phyloP scores from a whole-genome alignment of 1,140 invertebrate species.

The Achroia grisella region DNA sequence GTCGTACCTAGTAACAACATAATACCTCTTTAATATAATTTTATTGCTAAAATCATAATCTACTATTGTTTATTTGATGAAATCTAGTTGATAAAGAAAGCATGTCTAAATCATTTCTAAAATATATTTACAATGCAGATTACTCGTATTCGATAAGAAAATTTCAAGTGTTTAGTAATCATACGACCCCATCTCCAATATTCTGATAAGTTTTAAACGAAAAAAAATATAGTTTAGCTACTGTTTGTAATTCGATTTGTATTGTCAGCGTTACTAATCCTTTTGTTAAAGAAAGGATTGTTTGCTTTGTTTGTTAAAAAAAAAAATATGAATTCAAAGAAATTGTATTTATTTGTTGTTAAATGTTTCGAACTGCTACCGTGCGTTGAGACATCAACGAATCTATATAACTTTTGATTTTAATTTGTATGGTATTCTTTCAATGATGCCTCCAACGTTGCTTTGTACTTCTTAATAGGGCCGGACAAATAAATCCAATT shows the following conservation, averaged over 20 bases:
- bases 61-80: background rate
- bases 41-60: background rate
- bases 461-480: slow-evolving; percentile 39
- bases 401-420: slow-evolving; percentile 3
- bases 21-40: background rate
- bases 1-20: background rate
- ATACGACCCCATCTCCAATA: slow-evolving; percentile 26
- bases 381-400: background rate
- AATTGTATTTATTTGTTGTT: slow-evolving; percentile 3
- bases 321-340: slow-evolving; percentile 8
- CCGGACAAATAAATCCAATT: slow-evolving; percentile 68
- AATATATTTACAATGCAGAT: slow-evolving; percentile 34
- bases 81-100: background rate
- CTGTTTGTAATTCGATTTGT: slow-evolving; percentile 57
- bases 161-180: slow-evolving; percentile 35
- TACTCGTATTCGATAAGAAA: slow-evolving; percentile 34
- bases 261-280: slow-evolving; percentile 46
- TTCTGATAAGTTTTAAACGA: slow-evolving; percentile 30
- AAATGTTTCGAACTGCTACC: background rate
- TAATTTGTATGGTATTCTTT: slow-evolving; percentile 7
- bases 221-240: slow-evolving; percentile 32
- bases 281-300: slow-evolving; percentile 44
- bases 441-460: slow-evolving; percentile 46
- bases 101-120: slow-evolving; percentile 7
- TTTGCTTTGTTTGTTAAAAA: slow-evolving; percentile 13